phyloP scores from a whole-genome alignment of 2,113 vertebrate genomes.

The Psittacus erithacus region DNA sequence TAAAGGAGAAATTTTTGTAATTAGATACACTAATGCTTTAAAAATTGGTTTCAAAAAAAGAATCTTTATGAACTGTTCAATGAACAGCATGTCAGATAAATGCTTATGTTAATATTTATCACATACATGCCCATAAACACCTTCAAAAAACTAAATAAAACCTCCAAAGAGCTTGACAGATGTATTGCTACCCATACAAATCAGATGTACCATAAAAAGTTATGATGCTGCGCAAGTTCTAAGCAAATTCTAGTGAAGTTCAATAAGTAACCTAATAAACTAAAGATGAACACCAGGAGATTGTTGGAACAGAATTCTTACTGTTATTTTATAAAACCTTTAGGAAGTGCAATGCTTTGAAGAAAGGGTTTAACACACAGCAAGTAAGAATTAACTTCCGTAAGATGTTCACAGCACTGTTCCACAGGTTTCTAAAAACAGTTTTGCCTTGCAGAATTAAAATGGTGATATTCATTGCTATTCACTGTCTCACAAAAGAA shows the following conservation, averaged over 20 bases:
- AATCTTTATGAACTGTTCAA: neutral
- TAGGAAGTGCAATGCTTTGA: neutral
- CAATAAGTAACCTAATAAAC: neutral
- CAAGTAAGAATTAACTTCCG: neutral
- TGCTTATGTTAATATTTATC: neutral
- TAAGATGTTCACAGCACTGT: conserved; percentile 12
- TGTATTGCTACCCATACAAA: neutral
- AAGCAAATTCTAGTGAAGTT: neutral
- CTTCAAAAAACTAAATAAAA: neutral
- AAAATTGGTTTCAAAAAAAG: neutral
- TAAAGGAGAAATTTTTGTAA: neutral
- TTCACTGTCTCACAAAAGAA: neutral
- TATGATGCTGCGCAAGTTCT: neutral
- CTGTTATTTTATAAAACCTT: neutral
- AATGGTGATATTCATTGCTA: neutral
- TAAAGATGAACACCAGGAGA: neutral
- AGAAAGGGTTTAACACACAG: neutral
- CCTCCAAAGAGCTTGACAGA: neutral
- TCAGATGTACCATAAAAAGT: neutral
- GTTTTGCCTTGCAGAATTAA: conserved; percentile 7
- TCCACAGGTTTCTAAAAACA: neutral
- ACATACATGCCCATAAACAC: neutral
- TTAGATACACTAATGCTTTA: neutral
- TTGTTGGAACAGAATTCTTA: neutral
- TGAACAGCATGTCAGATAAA: neutral